Evolutionary conservation across 2,113 vertebrate species (phyloP).

Genomic region (Cebidichthys violaceus): DNA sequence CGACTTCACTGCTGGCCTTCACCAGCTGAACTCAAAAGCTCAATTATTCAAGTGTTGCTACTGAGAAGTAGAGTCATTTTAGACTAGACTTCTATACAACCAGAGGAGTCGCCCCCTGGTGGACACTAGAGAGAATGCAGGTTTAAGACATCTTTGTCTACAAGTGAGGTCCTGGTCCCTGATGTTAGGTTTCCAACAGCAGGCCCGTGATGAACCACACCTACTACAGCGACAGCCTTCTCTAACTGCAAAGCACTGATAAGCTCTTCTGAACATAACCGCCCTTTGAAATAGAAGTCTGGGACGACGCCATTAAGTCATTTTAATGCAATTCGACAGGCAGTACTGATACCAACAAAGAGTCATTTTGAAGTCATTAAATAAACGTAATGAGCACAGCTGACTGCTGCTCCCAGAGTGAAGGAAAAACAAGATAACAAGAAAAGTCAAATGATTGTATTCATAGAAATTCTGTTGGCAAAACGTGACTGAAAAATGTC

Average conservation of each 20-base stretch:
- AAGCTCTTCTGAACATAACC: background rate
- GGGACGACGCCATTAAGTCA: background rate
- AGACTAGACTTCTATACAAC: no score
- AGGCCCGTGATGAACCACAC: constrained; percentile 10
- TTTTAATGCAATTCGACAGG: background rate
- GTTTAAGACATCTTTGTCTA: background rate
- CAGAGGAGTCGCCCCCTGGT: no score
- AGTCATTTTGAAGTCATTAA: constrained; percentile 17
- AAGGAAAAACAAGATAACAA: constrained; percentile 1
- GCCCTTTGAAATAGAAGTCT: background rate
- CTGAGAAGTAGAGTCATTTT: no score
- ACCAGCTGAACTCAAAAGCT: constrained; percentile 47
- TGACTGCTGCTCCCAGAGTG: constrained; percentile 7
- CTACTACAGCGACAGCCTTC: background rate
- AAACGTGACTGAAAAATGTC: background rate
- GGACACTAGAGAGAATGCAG: background rate
- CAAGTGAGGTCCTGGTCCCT: no score
- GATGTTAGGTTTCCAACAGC: background rate
- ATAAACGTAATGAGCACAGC: background rate
- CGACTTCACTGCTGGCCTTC: constrained; percentile 46
- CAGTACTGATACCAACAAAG: background rate
- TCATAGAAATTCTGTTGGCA: background rate
- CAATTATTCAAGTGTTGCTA: constrained; percentile 66
- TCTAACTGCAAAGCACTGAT: constrained; percentile 11
- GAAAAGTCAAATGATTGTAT: background rate